Conservation (phyloP, 1,140 invertebrate species). For the Aphelenchoides besseyi region DNA sequence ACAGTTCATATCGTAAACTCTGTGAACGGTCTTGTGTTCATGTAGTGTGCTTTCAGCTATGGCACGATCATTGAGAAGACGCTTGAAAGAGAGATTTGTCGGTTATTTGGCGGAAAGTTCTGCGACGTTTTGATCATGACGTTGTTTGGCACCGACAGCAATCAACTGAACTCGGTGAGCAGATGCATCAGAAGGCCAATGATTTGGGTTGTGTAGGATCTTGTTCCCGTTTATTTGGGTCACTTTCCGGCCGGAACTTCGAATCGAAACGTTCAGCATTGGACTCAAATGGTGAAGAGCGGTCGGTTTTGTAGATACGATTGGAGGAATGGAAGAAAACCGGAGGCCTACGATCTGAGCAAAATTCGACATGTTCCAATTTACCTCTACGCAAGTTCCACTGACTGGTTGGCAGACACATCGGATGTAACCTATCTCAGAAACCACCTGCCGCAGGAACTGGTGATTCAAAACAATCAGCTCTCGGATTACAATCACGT, state of each 20-base stretch:
- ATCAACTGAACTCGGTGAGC: constrained; percentile 13
- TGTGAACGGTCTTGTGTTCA: not conserved
- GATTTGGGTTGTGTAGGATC: not conserved
- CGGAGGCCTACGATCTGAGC: not conserved
- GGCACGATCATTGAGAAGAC: not conserved
- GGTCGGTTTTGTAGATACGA: constrained; percentile 25
- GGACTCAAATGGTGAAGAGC: constrained; percentile 26
- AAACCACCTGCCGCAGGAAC: not conserved
- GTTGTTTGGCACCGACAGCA: not conserved
- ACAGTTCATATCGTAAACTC: not conserved
- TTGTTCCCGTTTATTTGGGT: constrained; percentile 9
- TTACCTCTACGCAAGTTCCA: not conserved
- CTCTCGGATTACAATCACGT: not conserved
- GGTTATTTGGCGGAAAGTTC: constrained; percentile 1
- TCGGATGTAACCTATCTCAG: not conserved
- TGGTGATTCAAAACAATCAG: not conserved
- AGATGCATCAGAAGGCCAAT: not conserved
- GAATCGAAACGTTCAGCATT: constrained; percentile 11
- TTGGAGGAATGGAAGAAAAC: not conserved
- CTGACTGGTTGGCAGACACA: not conserved
- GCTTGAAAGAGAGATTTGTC: constrained; percentile 6
- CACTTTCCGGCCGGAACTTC: constrained; percentile 25
- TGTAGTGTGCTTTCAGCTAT: not conserved
- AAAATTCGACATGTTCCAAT: not conserved
- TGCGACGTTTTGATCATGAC: constrained; percentile 15